A percentile compares a stretch with the other conserved stretches of the same genome.
phyloP scores from a whole-genome alignment of 1,140 invertebrate genomes.

The Melitaea cinxia region DNA sequence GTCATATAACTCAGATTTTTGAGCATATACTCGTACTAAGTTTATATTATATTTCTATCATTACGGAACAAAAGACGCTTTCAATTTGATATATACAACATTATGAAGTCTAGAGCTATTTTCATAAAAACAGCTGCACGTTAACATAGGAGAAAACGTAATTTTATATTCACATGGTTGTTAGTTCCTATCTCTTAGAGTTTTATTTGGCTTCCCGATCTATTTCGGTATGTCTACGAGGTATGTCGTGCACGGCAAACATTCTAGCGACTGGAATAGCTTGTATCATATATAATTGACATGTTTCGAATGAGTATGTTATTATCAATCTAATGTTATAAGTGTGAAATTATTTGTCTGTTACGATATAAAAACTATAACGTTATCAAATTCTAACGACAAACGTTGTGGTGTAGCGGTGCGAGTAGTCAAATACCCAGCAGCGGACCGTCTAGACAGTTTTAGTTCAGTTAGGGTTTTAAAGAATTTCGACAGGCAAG shows the following conservation, averaged over 20 bases:
- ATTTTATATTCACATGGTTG: background rate
- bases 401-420: too few relatives aligned
- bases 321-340: background rate
- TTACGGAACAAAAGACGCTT: too few relatives aligned
- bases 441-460: too few relatives aligned
- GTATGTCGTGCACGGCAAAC: conserved; percentile 1
- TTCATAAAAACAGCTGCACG: too few relatives aligned
- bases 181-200: background rate
- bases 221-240: conserved; percentile 18
- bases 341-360: background rate
- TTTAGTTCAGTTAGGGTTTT: too few relatives aligned
- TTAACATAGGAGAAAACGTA: background rate
- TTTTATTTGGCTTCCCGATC: conserved; percentile 20
- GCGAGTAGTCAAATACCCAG: too few relatives aligned
- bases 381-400: background rate
- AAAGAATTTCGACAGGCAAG: too few relatives aligned
- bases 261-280: background rate
- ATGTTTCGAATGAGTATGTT: background rate
- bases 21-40: too few relatives aligned
- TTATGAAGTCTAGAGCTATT: too few relatives aligned
- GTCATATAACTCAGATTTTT: too few relatives aligned
- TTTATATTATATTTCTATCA: too few relatives aligned
- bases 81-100: too few relatives aligned
- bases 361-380: background rate
- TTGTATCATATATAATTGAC: background rate